Evolutionary conservation across 2,888 invertebrate species (phyloP), one percentile per base, ranked within the genome.

Genomic region (Thymelicus sylvestris): DNA sequence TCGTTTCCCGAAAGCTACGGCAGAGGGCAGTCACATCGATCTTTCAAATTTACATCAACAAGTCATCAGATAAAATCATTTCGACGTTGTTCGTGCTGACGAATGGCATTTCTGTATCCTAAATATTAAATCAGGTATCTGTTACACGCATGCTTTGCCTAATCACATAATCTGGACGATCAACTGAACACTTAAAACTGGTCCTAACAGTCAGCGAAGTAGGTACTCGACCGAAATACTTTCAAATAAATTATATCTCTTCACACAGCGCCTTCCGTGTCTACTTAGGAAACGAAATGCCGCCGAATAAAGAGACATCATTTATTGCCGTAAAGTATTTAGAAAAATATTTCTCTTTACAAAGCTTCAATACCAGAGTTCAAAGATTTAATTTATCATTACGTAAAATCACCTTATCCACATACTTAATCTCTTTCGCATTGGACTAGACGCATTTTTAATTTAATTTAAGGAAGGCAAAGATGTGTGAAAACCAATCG

Each of bases 371-470:
- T 85, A 84, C 79, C 85, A 85, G 84, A 87, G 81, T 83, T 85
- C 78, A 63, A 75, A 81, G 81, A 78, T 76, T 79, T 81, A 80
- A 78, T 80, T 81, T 79, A 83, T 81, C 79, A 81, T 81, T 83
- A 85, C 76, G 79, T 85, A 82, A 83, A 85, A 86, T 85, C 84
- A 91, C 91, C 90, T 88, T 91, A 84, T 85, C 84, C 87, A 88
- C 87, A 85, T 86, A 89, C 86, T 89, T 91, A 93, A 92, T 92
- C 91, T 92, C 92, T 89, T 92, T 92, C 86, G 88, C 86, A 90
- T 90, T 92, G 92, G 93, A 93, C 93, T 93, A 93, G 93, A 93
- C 91, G 91, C 91, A 90, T 91, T 89, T 86, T 86, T 79, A 78
- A 88, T 90, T 89, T 76, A 78, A 91, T 87, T 92, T 90, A 88